Evolutionary conservation across 2,888 invertebrate species (phyloP).

Genomic region (Diaphora mendica): DNA sequence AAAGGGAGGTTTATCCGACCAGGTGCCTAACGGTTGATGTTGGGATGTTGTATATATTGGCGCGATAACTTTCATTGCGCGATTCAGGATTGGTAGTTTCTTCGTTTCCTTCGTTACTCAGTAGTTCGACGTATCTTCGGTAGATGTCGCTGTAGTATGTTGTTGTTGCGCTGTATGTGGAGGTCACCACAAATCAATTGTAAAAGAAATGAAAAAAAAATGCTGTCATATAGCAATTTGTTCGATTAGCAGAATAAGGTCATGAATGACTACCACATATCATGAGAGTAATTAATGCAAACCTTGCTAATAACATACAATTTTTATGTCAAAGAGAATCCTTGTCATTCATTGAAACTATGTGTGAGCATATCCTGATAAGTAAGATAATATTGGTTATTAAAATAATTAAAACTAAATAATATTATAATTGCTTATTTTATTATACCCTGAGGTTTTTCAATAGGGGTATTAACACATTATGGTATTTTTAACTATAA

Average conservation of each 20-base stretch:
- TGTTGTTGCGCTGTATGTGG: too few species aligned
- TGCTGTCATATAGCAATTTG: neutral
- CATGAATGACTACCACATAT: neutral
- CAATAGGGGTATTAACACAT: neutral
- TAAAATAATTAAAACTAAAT: too few species aligned
- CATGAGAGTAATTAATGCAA: neutral
- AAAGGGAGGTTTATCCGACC: too few species aligned
- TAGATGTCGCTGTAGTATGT: too few species aligned
- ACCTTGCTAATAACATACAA: neutral
- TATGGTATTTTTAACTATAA: neutral
- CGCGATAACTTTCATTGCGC: too few species aligned
- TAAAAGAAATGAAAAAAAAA: too few species aligned
- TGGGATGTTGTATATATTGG: too few species aligned
- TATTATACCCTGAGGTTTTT: neutral
- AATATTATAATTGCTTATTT: neutral
- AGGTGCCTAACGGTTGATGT: too few species aligned
- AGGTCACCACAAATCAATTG: too few species aligned
- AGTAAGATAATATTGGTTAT: neutral
- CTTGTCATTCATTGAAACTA: neutral
- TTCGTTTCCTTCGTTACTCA: too few species aligned
- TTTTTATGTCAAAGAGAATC: neutral
- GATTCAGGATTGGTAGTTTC: too few species aligned
- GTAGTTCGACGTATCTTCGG: too few species aligned
- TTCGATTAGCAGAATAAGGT: neutral
- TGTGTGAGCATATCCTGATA: neutral